A percentile compares a stretch with the other conserved stretches of the same genome.
Evolutionary conservation across 1,140 invertebrate species (phyloP).

Genomic region (Nixonia krombeini): DNA sequence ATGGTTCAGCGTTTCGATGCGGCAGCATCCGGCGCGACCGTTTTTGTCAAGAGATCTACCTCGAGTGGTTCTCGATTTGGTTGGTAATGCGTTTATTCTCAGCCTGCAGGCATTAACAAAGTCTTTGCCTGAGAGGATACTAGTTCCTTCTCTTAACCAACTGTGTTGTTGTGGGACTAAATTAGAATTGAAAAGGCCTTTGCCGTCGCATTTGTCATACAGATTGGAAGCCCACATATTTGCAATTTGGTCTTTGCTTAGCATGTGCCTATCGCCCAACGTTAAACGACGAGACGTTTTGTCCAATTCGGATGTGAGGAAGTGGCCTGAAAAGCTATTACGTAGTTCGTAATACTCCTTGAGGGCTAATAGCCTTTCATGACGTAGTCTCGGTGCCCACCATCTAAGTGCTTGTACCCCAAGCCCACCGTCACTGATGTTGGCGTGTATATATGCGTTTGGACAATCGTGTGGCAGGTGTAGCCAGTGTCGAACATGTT

Average conservation of each 20-base stretch:
- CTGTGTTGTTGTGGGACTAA: background rate
- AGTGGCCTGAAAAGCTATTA: too few relatives aligned
- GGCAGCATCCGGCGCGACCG: constrained; percentile 25
- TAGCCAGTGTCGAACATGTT: constrained; percentile 1
- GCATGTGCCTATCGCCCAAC: too few relatives aligned
- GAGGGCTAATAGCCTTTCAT: background rate
- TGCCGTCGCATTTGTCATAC: background rate
- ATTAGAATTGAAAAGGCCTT: too few relatives aligned
- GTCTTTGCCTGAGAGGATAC: constrained; percentile 14
- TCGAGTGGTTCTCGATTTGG: constrained; percentile 6
- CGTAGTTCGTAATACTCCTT: too few relatives aligned
- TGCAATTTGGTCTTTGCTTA: background rate
- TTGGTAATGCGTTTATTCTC: constrained; percentile 16
- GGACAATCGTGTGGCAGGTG: constrained; percentile 19
- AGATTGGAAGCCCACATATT: background rate
- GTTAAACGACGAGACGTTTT: too few relatives aligned
- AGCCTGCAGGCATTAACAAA: constrained; percentile 5
- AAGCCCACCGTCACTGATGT: constrained; percentile 12
- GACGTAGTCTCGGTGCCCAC: background rate
- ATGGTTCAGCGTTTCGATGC: constrained; percentile 28
- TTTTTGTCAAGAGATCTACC: background rate
- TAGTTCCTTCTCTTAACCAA: background rate
- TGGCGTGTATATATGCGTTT: constrained; percentile 15
- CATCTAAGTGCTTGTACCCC: constrained; percentile 2
- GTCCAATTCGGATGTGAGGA: too few relatives aligned